These are phyloP conservation scores for Psilanteris sp. DNA, from an alignment of 1,140 invertebrate species.

Conservation along the genomic window DNA sequence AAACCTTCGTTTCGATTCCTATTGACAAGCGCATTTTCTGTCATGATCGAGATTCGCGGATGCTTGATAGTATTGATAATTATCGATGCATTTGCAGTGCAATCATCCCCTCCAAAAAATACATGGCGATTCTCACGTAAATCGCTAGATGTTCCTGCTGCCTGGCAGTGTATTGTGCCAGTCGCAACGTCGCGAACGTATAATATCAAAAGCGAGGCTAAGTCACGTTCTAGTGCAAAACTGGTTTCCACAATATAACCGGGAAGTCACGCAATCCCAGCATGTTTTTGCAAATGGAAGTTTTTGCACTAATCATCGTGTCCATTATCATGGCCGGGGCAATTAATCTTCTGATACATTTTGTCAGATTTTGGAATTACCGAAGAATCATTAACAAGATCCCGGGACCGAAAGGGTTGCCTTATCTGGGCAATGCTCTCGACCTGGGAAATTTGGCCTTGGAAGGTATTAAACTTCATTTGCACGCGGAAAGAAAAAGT, in stretches of 20 bases:
- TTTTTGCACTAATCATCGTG: not conserved
- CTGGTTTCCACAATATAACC: conserved; percentile 4
- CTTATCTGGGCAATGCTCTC: not conserved
- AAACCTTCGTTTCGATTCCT: too few species aligned
- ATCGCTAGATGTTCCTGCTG: not conserved
- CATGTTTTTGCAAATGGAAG: conserved; percentile 1
- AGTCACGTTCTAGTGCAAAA: not conserved
- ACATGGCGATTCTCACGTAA: not conserved
- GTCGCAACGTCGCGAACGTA: not conserved
- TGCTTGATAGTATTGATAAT: too few species aligned
- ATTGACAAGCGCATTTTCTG: too few species aligned
- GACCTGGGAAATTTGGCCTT: not conserved
- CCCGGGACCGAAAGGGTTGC: not conserved
- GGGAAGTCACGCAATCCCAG: not conserved
- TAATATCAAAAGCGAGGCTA: not conserved
- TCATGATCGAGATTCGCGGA: too few species aligned
- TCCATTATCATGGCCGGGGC: not conserved
- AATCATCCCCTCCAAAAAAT: not conserved
- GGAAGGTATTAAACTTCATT: conserved; percentile 5
- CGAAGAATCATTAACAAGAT: conserved; percentile 7
- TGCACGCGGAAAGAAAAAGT: too few species aligned
- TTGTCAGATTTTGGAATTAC: not conserved
- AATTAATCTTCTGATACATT: not conserved
- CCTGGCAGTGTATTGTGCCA: not conserved
- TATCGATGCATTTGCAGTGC: too few species aligned